Percentiles rank a stretch among this genome's conserved stretches.
Evolutionary conservation across 2,113 vertebrate species (phyloP).

Genomic region (Catharus bicknelli): DNA sequence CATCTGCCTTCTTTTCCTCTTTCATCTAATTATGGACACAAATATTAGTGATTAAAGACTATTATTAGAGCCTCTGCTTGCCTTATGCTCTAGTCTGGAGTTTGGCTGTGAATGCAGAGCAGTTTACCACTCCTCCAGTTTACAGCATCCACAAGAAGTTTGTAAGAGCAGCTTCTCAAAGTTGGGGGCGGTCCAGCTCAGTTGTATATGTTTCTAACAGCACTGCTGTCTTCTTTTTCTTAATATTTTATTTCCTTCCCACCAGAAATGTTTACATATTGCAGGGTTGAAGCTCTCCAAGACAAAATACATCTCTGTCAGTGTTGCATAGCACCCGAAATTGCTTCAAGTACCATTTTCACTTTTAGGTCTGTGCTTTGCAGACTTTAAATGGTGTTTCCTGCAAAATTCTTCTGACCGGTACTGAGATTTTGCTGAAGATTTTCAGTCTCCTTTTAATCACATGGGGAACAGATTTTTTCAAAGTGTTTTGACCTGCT

Average conservation of each 20-base stretch:
- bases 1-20: background rate
- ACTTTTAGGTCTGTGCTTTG: background rate
- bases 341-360: conserved; percentile 7
- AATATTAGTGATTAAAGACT: background rate
- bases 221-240: background rate
- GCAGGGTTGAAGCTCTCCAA: background rate
- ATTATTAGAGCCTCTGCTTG: background rate
- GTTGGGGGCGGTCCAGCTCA: background rate
- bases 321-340: background rate
- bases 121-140: conserved; percentile 1
- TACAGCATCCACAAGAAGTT: conserved; percentile 33
- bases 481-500: conserved; percentile 54
- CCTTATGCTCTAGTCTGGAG: background rate
- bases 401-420: background rate
- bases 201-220: conserved; percentile 26
- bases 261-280: conserved; percentile 24
- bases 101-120: background rate
- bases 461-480: conserved; percentile 52
- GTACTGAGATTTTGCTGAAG: conserved; percentile 5
- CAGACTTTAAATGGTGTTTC: conserved; percentile 7
- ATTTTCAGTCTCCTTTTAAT: conserved; percentile 42
- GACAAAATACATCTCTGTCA: background rate
- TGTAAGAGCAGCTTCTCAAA: conserved; percentile 18
- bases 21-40: background rate
- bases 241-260: conserved; percentile 43